A percentile compares a stretch with the other conserved stretches of the same genome.
These are phyloP conservation scores for Haemorhous mexicanus DNA, from an alignment of 2,113 vertebrate genomes.

Conservation along the genomic window DNA sequence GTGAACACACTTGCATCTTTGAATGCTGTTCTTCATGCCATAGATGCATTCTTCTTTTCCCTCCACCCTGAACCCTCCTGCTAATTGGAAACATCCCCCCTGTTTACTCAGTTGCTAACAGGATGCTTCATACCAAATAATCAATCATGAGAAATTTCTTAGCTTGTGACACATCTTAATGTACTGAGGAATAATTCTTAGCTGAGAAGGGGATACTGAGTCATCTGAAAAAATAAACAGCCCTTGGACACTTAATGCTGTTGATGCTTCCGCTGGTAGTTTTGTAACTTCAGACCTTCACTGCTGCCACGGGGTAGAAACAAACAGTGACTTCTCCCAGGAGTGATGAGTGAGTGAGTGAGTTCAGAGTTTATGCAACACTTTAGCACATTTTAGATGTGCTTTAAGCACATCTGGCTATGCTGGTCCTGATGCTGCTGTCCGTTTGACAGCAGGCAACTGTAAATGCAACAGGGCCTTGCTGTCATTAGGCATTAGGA, in stretches of 20 bases:
- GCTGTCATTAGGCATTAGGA: neutral
- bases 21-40: neutral
- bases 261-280: neutral
- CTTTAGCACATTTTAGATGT: neutral
- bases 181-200: neutral
- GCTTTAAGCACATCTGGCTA: neutral
- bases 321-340: neutral
- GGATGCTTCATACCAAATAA: constrained; percentile 40
- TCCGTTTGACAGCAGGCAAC: neutral
- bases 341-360: neutral
- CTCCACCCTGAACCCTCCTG: neutral
- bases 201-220: constrained; percentile 9
- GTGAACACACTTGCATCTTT: neutral
- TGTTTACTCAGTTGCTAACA: constrained; percentile 24
- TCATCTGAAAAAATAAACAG: constrained; percentile 60
- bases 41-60: neutral
- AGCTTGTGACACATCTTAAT: constrained; percentile 41
- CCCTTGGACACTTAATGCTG: neutral
- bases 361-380: neutral
- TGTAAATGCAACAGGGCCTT: neutral
- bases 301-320: neutral
- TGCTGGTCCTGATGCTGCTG: neutral
- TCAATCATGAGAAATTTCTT: neutral
- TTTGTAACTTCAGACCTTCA: constrained; percentile 27
- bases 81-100: neutral